A percentile compares a stretch with the other conserved stretches of the same genome.
phyloP scores from a whole-genome alignment of 2,888 invertebrate species.

The Drosophila sordidula region DNA sequence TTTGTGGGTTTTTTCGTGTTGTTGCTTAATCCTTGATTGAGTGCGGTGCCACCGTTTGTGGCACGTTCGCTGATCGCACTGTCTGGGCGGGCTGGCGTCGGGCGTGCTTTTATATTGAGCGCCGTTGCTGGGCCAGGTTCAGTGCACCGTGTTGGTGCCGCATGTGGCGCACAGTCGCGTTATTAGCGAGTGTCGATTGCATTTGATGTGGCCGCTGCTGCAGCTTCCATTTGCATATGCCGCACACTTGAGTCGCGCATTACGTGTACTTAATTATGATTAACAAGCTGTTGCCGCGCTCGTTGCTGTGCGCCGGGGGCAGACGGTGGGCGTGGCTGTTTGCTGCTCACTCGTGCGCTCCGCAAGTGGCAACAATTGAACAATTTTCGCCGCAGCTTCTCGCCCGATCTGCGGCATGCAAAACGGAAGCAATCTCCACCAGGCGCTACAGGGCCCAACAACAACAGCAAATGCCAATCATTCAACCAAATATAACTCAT shows the following conservation, averaged over 20 bases:
- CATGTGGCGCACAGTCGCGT: conserved; percentile 49
- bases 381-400: conserved; percentile 64
- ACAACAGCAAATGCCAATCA: conserved; percentile 37
- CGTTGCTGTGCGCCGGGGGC: background rate
- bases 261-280: conserved; percentile 72
- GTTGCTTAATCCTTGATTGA: conserved; percentile 43
- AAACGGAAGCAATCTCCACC: conserved; percentile 46
- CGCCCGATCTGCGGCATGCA: conserved; percentile 25
- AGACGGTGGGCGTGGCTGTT: conserved; percentile 35
- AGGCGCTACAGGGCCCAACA: conserved; percentile 25
- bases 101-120: conserved; percentile 60
- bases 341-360: conserved; percentile 62
- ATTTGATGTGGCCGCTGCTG: conserved; percentile 44
- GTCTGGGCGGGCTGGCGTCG: conserved; percentile 48
- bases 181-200: conserved; percentile 42
- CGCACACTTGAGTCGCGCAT: conserved; percentile 40
- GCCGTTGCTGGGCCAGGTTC: conserved; percentile 52
- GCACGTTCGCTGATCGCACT: conserved; percentile 59
- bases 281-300: conserved; percentile 54
- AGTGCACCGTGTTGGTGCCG: conserved; percentile 60
- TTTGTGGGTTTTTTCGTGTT: background rate
- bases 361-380: conserved; percentile 52
- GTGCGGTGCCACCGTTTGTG: conserved; percentile 46
- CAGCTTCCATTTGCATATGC: conserved; percentile 73
- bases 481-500: conserved; percentile 23